A percentile compares a stretch with the other conserved stretches of the same genome.
phyloP scores from a whole-genome alignment of 2,888 invertebrate species.

The Tanypteryx hageni region DNA sequence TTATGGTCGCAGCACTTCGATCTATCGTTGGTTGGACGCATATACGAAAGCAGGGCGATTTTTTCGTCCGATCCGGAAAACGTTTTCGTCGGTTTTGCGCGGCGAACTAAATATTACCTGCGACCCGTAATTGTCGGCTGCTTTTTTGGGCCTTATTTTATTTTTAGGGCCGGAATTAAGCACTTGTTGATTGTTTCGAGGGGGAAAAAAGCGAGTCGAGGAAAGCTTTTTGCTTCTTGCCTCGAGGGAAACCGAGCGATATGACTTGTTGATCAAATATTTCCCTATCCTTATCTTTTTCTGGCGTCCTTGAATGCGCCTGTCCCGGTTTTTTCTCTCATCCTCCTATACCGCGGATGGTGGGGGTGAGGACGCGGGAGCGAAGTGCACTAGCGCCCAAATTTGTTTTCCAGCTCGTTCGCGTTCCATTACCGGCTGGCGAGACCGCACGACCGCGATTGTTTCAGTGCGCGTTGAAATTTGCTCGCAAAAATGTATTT shows the following conservation, averaged over 20 bases:
- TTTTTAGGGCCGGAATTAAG: neutral
- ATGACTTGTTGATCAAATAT: slow-evolving; percentile 57
- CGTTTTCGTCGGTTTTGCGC: too few species aligned
- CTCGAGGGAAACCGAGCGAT: neutral
- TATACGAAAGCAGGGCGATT: too few species aligned
- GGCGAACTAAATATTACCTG: too few species aligned
- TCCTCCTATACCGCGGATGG: too few species aligned
- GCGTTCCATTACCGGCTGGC: neutral
- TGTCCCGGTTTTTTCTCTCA: neutral
- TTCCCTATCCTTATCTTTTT: slow-evolving; percentile 18
- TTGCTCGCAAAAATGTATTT: too few species aligned
- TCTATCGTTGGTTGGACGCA: too few species aligned
- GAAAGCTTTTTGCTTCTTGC: neutral
- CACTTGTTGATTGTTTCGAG: slow-evolving; percentile 40
- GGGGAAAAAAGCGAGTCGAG: neutral
- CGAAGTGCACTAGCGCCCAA: too few species aligned
- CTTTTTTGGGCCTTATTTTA: neutral
- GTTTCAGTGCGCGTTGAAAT: too few species aligned
- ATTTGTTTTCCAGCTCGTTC: neutral
- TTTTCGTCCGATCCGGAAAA: too few species aligned
- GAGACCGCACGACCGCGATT: too few species aligned
- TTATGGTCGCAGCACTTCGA: too few species aligned
- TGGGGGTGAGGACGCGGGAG: too few species aligned
- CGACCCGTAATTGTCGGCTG: neutral
- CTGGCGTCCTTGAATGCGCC: slow-evolving; percentile 38